Evolutionary conservation across 2,113 vertebrate species (phyloP), one percentile per base, ranked within the genome.

Genomic region (Bubo scandiacus): DNA sequence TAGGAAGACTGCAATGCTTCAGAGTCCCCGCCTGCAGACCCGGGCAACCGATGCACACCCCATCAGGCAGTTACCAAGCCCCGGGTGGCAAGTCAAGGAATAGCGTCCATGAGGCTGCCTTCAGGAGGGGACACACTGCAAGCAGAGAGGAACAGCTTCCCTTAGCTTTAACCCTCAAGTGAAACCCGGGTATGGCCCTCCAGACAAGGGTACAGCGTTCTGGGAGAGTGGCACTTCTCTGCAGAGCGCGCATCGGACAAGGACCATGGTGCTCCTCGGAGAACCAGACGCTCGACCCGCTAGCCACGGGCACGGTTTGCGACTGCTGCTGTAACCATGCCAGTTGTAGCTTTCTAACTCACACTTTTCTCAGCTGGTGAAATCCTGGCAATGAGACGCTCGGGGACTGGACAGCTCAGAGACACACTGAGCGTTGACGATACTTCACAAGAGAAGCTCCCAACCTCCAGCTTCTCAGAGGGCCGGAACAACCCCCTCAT

Each of bases 251-350:
- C 30, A 19, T 2, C 6, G 3, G 43, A 49, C 1, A 6, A 86
- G n/a, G 77, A 86, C 27, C 38, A n/a, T 0, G 0, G 34, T 5
- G 72, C 36, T 78, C 73, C 38, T 4, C 2, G 22, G 54, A 90
- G 45, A 54, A 49, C 27, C 15, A 52, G 62, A 52, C 2, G 5
- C 38, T 61, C 1, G 0, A 15, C 61, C 61, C 3, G 0, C 36
- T 27, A 73, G 42, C 36, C 51, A 51, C 52, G 57, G 32, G 74
- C 58, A 67, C 1, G 1, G 29, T 27, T 57, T 57, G 57, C 6
- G 1, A 43, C 58, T 77, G 27, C 45, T 5, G 7, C 67, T 55
- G 21, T 43, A 47, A 49, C 34, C 45, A 55, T 42, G 22, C 6
- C 0, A 40, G 30, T 13, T 1, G 1, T 0, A 58, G 36, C 71